Evolutionary conservation across 1,140 invertebrate genomes (phyloP), one percentile per base, ranked within the genome.

Genomic region (Drosophila azteca): DNA sequence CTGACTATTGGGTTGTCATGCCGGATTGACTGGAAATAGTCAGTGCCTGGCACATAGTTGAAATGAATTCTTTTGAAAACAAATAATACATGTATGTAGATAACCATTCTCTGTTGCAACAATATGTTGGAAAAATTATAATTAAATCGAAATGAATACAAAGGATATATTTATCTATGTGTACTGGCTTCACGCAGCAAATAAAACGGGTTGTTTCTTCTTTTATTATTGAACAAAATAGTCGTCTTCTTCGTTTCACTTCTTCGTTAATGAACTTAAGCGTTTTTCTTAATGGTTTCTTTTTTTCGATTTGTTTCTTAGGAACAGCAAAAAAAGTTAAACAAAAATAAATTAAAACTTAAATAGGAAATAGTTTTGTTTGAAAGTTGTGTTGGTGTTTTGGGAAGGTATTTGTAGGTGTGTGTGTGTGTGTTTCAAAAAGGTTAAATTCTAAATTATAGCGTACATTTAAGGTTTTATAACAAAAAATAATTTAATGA

Each of bases 401-500:
- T 20, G 17, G 17, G 17, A 20, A 1, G 17, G 17, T 20, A 20
- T 20, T 20, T 20, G 17, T 20, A 20, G 17, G 17, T 57, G 29
- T 7, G 2, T 62, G 55, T 77, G 68, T 9, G 31, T 6, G 29
- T 31, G 29, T 75, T 68, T 70, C 60, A 73, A 76, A 72, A 78
- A 63, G 75, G 58, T 60, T 78, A 78, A 75, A 61, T 60, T 73
- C 82, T 87, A 85, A 57, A 85, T 77, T 67, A 85, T 85, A 85
- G 64, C 73, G 59, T 85, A 85, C 45, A 87, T 67, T 76, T 82
- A 87, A 82, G 66, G 79, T 66, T 88, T 82, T 82, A 88, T 87
- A 88, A 87, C 82, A 87, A 87, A 75, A 75, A 87, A 87, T 87
- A 87, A 87, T 87, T 87, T 87, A 87, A 87, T 87, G 82, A 87